These are phyloP conservation scores for Aphodius granarius DNA, from an alignment of 2,888 invertebrate genomes.

Conservation along the genomic window DNA sequence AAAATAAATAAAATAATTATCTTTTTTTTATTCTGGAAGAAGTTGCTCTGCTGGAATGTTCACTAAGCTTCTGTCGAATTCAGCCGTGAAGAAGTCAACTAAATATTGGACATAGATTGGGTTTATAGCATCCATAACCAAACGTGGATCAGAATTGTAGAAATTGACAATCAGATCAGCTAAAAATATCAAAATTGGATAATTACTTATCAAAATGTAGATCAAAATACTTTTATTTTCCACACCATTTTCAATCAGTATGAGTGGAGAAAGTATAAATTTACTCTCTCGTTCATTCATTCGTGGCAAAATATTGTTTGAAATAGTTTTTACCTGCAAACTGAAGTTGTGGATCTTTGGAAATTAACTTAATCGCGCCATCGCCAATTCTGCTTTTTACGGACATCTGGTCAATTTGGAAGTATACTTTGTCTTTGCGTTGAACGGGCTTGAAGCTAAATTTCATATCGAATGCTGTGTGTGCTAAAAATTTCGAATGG, in stretches of 20 bases:
- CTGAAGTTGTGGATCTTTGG: constrained; percentile 60
- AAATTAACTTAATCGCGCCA: constrained; percentile 60
- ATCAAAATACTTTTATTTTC: too few species aligned
- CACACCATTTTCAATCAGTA: too few species aligned
- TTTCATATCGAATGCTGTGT: constrained; percentile 61
- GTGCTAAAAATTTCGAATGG: constrained; percentile 51
- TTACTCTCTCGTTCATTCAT: background rate
- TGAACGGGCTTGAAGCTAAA: constrained; percentile 61
- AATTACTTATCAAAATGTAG: background rate
- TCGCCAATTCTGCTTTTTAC: constrained; percentile 64
- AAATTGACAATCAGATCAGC: constrained; percentile 69
- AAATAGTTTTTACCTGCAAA: constrained; percentile 61
- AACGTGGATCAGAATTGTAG: constrained; percentile 69
- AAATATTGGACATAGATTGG: constrained; percentile 71
- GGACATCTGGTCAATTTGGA: constrained; percentile 63
- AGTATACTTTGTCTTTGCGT: constrained; percentile 63
- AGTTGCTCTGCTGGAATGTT: constrained; percentile 63
- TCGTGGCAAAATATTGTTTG: constrained; percentile 12
- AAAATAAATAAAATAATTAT: background rate
- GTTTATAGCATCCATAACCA: constrained; percentile 68
- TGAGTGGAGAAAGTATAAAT: too few species aligned
- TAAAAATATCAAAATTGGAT: constrained; percentile 42
- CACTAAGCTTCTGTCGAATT: constrained; percentile 62
- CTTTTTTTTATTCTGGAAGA: constrained; percentile 52
- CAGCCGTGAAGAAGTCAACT: constrained; percentile 62